Evolutionary conservation across 2,888 invertebrate genomes (phyloP).

Genomic region (Notodromas monacha): DNA sequence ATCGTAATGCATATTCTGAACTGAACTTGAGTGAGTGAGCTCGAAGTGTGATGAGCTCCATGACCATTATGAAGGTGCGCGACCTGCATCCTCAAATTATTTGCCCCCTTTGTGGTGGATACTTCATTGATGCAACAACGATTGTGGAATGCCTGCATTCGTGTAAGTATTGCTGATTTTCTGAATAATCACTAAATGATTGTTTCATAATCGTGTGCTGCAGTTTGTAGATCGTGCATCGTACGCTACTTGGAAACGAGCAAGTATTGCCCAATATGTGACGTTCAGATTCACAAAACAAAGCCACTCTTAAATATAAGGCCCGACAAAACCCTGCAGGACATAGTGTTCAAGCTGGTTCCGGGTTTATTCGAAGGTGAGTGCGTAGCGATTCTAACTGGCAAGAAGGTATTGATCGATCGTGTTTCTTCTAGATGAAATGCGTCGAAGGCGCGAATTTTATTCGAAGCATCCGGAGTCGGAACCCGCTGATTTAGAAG

Average conservation of each 20-base stretch:
- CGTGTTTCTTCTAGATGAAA: slow-evolving; percentile 4
- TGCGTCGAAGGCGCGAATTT: background rate
- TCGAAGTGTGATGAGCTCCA: too few relatives aligned
- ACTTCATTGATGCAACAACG: background rate
- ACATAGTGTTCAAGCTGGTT: slow-evolving; percentile 77
- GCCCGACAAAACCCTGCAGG: slow-evolving; percentile 38
- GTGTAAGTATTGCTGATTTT: background rate
- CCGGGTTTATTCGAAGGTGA: slow-evolving; percentile 61
- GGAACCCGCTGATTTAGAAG: slow-evolving; percentile 33
- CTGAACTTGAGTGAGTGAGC: too few relatives aligned
- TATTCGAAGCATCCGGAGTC: slow-evolving; percentile 18
- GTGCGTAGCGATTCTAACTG: too few relatives aligned
- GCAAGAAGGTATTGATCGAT: too few relatives aligned
- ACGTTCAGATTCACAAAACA: slow-evolving; percentile 69
- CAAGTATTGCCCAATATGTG: slow-evolving; percentile 67
- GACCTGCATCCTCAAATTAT: background rate
- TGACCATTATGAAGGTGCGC: background rate
- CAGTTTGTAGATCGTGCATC: slow-evolving; percentile 73
- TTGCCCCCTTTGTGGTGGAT: slow-evolving; percentile 2
- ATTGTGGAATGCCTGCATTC: slow-evolving; percentile 4
- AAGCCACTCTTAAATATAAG: slow-evolving; percentile 56
- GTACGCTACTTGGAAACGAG: slow-evolving; percentile 55
- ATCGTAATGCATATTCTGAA: too few relatives aligned
- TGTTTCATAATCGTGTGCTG: slow-evolving; percentile 10
- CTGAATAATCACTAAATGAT: background rate